Percentiles rank a stretch among this genome's conserved stretches.
Evolutionary conservation across 2,888 invertebrate species (phyloP).

Genomic region (Osmoderma eremita): DNA sequence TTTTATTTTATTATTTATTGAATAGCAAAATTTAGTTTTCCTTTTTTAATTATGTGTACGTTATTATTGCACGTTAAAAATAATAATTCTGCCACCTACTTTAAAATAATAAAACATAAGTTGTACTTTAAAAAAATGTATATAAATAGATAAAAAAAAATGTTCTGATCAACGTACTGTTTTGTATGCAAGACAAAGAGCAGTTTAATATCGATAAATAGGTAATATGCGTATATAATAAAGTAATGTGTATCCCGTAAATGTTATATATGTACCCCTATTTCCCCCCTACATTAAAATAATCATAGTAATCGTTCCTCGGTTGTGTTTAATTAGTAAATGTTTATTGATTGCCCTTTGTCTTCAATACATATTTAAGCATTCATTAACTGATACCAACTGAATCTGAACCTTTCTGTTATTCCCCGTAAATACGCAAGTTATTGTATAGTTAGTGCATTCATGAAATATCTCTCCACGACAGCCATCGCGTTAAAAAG

Average conservation of each 20-base stretch:
- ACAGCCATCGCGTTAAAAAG: conserved; percentile 30
- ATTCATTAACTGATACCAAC: conserved; percentile 15
- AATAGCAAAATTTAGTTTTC: neutral
- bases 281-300: neutral
- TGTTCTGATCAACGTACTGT: conserved; percentile 22
- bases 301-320: too few relatives aligned
- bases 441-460: conserved; percentile 27
- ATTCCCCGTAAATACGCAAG: conserved; percentile 4
- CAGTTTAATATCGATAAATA: conserved; percentile 2
- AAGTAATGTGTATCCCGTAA: conserved; percentile 9
- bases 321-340: neutral
- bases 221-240: conserved; percentile 11
- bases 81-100: neutral
- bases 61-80: neutral
- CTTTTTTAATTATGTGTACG: conserved; percentile 1
- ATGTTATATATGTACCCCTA: conserved; percentile 18
- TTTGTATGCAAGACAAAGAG: conserved; percentile 29
- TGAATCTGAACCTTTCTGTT: neutral
- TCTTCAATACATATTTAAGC: conserved; percentile 22
- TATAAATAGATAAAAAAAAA: conserved; percentile 8
- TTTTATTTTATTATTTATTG: too few relatives aligned
- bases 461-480: conserved; percentile 35
- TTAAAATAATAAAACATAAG: conserved; percentile 17
- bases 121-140: conserved; percentile 4
- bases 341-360: conserved; percentile 28